phyloP scores from a whole-genome alignment of 2,113 vertebrate genomes.

The Planiliza haematocheilus region DNA sequence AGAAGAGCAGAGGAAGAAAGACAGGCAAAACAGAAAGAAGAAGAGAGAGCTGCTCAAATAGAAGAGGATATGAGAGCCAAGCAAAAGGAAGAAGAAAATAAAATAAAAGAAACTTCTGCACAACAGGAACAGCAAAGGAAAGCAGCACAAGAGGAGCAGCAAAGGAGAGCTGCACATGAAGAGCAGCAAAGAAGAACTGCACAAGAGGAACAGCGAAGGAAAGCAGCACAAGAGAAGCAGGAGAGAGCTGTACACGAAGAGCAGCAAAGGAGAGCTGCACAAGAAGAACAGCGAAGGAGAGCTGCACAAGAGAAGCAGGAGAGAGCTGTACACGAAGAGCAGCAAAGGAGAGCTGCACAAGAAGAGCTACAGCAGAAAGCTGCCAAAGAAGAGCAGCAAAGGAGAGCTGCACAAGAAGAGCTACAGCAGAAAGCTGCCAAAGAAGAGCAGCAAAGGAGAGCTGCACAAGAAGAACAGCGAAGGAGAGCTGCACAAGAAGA shows the following conservation, averaged over 20 bases:
- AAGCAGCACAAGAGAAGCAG: no score
- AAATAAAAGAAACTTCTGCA: conserved; percentile 8
- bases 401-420: background rate
- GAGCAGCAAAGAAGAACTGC: background rate
- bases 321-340: background rate
- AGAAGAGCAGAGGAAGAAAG: conserved; percentile 49
- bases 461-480: background rate
- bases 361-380: conserved; percentile 17
- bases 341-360: background rate
- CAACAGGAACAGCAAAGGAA: conserved; percentile 5
- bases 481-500: conserved; percentile 8
- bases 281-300: conserved; percentile 14
- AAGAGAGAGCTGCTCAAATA: conserved; percentile 21
- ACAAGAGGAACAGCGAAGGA: conserved; percentile 1
- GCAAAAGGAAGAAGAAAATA: conserved; percentile 29
- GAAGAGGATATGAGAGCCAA: conserved; percentile 24
- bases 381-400: conserved; percentile 3
- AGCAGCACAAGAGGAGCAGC: conserved; percentile 18
- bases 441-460: conserved; percentile 14
- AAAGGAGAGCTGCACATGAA: background rate
- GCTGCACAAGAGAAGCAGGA: conserved; percentile 14
- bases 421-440: background rate
- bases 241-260: background rate
- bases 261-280: conserved; percentile 3
- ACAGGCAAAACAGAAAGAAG: conserved; percentile 40